Percentiles rank a stretch among this genome's conserved stretches.
phyloP scores from a whole-genome alignment of 2,888 invertebrate genomes.

The Pyrgus malvae region DNA sequence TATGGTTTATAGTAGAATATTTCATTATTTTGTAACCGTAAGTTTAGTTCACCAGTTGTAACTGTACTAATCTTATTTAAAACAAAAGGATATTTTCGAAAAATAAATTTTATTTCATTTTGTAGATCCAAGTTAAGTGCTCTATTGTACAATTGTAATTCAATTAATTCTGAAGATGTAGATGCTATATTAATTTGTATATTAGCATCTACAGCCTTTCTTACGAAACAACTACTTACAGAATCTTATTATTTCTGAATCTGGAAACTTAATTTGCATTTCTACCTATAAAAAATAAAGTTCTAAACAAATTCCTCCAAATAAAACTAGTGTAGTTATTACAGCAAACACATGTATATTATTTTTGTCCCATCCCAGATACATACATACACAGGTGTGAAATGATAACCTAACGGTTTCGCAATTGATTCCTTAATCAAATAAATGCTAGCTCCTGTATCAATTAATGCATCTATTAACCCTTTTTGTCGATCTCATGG shows the following conservation, averaged over 20 bases:
- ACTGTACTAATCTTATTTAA: constrained; percentile 20
- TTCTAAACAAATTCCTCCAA: constrained; percentile 33
- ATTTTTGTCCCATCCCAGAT: constrained; percentile 26
- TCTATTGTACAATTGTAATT: neutral
- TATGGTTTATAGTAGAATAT: constrained; percentile 33
- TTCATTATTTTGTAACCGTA: constrained; percentile 21
- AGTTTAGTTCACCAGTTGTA: constrained; percentile 29
- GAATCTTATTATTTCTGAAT: constrained; percentile 30
- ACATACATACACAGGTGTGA: constrained; percentile 15
- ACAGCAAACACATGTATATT: constrained; percentile 19
- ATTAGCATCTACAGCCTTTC: neutral
- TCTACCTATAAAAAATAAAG: constrained; percentile 30
- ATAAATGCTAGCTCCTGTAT: constrained; percentile 36
- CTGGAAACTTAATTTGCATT: constrained; percentile 27
- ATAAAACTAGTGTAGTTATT: constrained; percentile 29
- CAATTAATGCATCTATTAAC: neutral
- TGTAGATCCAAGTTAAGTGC: constrained; percentile 6
- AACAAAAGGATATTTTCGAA: constrained; percentile 25
- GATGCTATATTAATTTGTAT: too few species aligned
- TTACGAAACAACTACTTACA: constrained; percentile 14
- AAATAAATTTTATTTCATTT: constrained; percentile 21
- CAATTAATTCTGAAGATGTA: neutral
- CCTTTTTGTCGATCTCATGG: neutral
- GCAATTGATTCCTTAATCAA: constrained; percentile 33
- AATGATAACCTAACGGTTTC: constrained; percentile 14